phyloP scores from a whole-genome alignment of 2,888 invertebrate genomes.

The Epinotia ramella region DNA sequence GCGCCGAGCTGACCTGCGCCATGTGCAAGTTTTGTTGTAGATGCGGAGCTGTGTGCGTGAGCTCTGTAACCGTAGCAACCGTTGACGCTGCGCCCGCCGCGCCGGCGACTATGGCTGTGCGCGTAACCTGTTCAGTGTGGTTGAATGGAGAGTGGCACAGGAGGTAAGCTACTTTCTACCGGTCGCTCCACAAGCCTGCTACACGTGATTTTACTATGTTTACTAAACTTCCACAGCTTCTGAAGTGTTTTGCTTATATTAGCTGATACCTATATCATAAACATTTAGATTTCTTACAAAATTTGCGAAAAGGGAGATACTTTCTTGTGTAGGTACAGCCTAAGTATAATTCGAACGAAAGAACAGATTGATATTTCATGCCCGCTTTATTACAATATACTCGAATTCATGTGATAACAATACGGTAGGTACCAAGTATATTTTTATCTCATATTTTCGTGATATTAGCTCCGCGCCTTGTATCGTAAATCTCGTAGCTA shows the following conservation, averaged over 20 bases:
- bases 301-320: no score
- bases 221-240: slow-evolving; percentile 57
- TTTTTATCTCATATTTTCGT: slow-evolving; percentile 1
- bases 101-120: slow-evolving; percentile 57
- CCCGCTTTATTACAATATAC: slow-evolving; percentile 10
- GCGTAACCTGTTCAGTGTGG: slow-evolving; percentile 78
- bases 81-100: slow-evolving; percentile 49
- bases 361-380: neutral
- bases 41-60: slow-evolving; percentile 57
- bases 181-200: slow-evolving; percentile 58
- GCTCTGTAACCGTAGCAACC: slow-evolving; percentile 50
- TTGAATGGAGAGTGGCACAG: slow-evolving; percentile 82
- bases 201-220: slow-evolving; percentile 67
- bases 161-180: slow-evolving; percentile 84
- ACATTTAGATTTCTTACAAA: neutral
- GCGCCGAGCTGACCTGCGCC: slow-evolving; percentile 71
- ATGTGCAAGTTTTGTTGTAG: slow-evolving; percentile 28
- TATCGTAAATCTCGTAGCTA: slow-evolving; percentile 25
- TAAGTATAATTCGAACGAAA: no score
- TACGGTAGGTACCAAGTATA: neutral
- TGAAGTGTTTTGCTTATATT: slow-evolving; percentile 13
- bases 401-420: neutral
- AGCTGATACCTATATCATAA: neutral
- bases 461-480: slow-evolving; percentile 13
- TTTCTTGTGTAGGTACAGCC: no score